These are phyloP conservation scores for Cecidostiba fungosa DNA, from an alignment of 2,888 invertebrate species.

Conservation along the genomic window DNA sequence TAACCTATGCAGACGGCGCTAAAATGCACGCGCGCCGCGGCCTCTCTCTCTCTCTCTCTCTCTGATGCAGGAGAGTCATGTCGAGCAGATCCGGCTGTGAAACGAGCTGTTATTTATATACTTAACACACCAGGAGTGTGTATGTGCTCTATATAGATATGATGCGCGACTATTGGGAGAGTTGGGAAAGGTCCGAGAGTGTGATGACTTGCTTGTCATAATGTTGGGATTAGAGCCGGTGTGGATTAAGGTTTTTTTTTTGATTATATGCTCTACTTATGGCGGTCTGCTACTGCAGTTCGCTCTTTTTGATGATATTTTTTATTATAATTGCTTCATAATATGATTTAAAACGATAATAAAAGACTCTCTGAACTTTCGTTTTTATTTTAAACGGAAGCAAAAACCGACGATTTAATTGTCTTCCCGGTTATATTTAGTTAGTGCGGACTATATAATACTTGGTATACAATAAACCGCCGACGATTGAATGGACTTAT, in stretches of 20 bases:
- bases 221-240: no score
- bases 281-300: no score
- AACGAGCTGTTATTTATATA: constrained; percentile 11
- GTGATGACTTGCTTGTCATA: not conserved
- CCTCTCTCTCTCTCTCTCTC: no score
- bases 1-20: not conserved
- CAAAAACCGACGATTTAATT: not conserved
- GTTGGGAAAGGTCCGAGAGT: not conserved
- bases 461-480: not conserved
- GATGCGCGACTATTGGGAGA: not conserved
- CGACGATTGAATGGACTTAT: not conserved
- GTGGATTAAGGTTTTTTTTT: no score
- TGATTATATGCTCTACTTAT: no score
- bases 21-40: not conserved
- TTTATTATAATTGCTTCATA: not conserved
- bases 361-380: not conserved
- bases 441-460: not conserved
- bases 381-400: not conserved
- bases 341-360: not conserved
- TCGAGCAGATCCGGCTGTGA: not conserved
- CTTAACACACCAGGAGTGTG: not conserved
- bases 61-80: not conserved
- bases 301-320: no score
- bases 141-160: not conserved
- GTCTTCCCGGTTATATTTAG: not conserved